Conservation (phyloP, 2,888 invertebrate genomes). For the Serrognathus titanus region DNA sequence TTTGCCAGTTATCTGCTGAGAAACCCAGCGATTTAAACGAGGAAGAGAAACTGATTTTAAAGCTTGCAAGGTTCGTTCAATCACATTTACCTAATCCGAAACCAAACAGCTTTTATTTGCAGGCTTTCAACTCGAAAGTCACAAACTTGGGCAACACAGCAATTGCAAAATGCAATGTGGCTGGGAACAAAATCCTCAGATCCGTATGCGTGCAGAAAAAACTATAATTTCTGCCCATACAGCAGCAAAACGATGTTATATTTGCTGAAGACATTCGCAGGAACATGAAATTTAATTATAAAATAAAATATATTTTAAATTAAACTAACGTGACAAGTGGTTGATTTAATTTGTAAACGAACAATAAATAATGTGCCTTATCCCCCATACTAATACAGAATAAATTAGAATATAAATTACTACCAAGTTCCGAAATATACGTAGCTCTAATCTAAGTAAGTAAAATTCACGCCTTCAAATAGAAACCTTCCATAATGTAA, state of each 20-base stretch:
- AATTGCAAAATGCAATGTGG: constrained; percentile 37
- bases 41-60: constrained; percentile 39
- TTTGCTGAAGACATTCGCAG: constrained; percentile 36
- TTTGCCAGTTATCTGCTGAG: constrained; percentile 46
- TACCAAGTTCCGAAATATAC: background rate
- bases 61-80: constrained; percentile 36
- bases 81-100: background rate
- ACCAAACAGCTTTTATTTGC: background rate
- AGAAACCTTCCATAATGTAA: too few species aligned
- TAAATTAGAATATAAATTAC: background rate
- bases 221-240: constrained; percentile 43
- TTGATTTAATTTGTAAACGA: too few species aligned
- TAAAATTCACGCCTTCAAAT: too few species aligned
- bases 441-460: background rate
- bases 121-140: background rate
- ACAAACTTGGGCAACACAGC: constrained; percentile 8
- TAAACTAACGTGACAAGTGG: too few species aligned
- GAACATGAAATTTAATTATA: background rate
- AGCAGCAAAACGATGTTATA: constrained; percentile 40
- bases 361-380: too few species aligned
- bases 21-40: constrained; percentile 22
- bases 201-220: constrained; percentile 36
- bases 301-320: too few species aligned
- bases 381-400: background rate
- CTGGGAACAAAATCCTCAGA: constrained; percentile 32